Percentiles rank a stretch among this genome's conserved stretches.
Evolutionary conservation across 2,888 invertebrate genomes (phyloP).

Genomic region (Flexamia atlantica): DNA sequence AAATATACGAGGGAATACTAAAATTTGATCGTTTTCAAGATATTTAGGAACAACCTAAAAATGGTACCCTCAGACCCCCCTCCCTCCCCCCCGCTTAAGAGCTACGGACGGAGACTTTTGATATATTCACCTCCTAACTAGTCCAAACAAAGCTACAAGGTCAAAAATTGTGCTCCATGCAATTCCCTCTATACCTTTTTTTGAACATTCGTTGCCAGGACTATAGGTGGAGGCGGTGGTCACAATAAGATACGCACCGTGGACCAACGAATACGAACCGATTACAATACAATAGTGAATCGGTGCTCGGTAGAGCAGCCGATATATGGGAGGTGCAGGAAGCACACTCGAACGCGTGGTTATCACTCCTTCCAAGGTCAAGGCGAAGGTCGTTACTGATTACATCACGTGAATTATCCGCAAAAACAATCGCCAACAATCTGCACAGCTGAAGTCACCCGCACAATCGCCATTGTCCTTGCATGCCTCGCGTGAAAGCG

Average conservation of each 20-base stretch:
- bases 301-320: not conserved
- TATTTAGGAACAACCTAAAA: no score
- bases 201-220: no score
- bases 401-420: constrained; percentile 3
- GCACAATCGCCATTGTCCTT: not conserved
- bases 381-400: not conserved
- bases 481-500: not conserved
- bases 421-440: not conserved
- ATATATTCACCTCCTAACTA: no score
- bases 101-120: no score
- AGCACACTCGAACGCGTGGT: not conserved
- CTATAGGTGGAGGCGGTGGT: not conserved
- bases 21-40: no score
- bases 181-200: no score
- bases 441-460: not conserved
- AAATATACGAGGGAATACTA: no score
- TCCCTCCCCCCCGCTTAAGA: no score
- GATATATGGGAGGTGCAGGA: constrained; percentile 12
- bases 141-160: no score
- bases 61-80: no score
- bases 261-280: not conserved
- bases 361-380: constrained; percentile 30
- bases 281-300: constrained; percentile 11
- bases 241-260: not conserved
- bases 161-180: no score